Conservation (phyloP, 2,113 vertebrate genomes). For the Oenanthe oenanthe region DNA sequence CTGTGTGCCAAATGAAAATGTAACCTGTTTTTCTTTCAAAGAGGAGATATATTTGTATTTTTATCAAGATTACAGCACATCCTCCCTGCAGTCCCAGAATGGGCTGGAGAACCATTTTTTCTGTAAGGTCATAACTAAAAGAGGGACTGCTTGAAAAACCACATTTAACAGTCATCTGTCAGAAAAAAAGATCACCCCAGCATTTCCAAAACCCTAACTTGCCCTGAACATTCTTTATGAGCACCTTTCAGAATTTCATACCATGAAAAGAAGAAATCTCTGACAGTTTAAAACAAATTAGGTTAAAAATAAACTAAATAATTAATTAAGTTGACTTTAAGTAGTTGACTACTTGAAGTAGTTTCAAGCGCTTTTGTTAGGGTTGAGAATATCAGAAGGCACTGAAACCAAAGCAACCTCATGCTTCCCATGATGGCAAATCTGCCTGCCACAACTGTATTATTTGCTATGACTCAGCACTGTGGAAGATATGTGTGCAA, state of each 20-base stretch:
- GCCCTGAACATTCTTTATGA: neutral
- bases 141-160: neutral
- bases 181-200: neutral
- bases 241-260: neutral
- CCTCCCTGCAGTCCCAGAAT: neutral
- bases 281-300: neutral
- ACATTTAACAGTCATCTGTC: neutral
- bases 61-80: neutral
- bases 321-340: neutral
- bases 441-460: neutral
- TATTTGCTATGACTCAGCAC: constrained; percentile 16
- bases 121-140: neutral
- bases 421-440: neutral
- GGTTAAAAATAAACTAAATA: neutral
- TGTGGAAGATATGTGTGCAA: fast-evolving
- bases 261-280: neutral
- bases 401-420: neutral
- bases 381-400: neutral
- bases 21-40: neutral
- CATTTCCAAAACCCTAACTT: neutral
- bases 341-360: too few species aligned
- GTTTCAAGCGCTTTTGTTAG: neutral
- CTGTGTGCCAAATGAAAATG: neutral
- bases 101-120: neutral
- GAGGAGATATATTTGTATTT: neutral